A percentile compares a stretch with the other conserved stretches of the same genome.
phyloP scores from a whole-genome alignment of 2,888 invertebrate species.

The Escarpia spicata region DNA sequence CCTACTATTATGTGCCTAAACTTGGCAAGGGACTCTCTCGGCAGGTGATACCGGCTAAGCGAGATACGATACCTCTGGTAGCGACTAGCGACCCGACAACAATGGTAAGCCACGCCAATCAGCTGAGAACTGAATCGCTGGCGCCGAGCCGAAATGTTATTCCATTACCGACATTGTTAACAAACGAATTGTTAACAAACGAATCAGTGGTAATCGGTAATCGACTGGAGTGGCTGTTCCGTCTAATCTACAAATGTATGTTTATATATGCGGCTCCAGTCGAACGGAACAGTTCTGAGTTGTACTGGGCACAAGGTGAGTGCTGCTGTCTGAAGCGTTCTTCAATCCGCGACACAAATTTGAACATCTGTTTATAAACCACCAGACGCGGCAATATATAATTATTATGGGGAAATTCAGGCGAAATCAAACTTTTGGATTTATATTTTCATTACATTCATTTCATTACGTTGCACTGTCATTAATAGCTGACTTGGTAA shows the following conservation, averaged over 20 bases:
- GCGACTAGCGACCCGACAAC: neutral
- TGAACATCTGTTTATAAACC: no score
- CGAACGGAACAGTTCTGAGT: neutral
- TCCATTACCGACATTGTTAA: conserved; percentile 5
- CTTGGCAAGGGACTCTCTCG: neutral
- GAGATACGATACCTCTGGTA: neutral
- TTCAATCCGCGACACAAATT: neutral
- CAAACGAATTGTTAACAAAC: conserved; percentile 6
- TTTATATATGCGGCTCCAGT: neutral
- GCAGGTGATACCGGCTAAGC: neutral
- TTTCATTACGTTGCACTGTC: no score
- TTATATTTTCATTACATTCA: no score
- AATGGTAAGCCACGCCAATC: neutral
- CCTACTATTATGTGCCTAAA: no score
- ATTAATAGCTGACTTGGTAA: no score
- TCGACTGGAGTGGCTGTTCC: neutral
- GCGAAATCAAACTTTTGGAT: no score
- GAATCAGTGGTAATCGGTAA: neutral
- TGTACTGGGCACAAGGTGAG: neutral
- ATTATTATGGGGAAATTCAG: no score
- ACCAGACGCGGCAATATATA: no score
- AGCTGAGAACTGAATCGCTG: neutral
- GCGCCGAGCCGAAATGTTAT: neutral
- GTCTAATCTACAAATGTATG: neutral
- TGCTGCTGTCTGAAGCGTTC: neutral